phyloP scores from a whole-genome alignment of 2,113 vertebrate genomes.

The Silurus asotus region DNA sequence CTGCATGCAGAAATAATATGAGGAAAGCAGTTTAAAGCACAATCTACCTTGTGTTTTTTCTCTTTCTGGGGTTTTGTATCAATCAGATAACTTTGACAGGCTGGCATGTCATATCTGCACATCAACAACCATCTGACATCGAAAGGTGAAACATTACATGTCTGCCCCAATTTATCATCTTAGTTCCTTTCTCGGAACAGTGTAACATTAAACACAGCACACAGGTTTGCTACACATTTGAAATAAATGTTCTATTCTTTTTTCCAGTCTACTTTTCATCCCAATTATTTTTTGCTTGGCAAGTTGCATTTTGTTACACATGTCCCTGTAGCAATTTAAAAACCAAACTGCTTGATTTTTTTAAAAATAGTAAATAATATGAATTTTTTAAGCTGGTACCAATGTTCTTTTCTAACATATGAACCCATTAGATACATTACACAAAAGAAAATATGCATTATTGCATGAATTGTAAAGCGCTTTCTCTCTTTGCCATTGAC shows the following conservation, averaged over 20 bases:
- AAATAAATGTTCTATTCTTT: neutral
- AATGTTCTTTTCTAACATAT: neutral
- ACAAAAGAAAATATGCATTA: neutral
- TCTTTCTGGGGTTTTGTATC: constrained; percentile 59
- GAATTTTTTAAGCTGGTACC: neutral
- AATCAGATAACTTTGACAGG: constrained; percentile 64
- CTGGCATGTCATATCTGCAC: constrained; percentile 63
- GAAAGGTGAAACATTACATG: constrained; percentile 68
- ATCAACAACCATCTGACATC: constrained; percentile 70
- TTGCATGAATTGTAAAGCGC: constrained; percentile 25
- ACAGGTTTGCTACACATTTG: neutral
- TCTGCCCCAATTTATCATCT: constrained; percentile 65
- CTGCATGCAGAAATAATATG: constrained; percentile 49
- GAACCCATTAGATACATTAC: neutral
- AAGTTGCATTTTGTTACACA: neutral
- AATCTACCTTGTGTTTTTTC: constrained; percentile 36
- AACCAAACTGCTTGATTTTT: neutral
- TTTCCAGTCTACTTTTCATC: neutral
- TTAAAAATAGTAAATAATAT: neutral
- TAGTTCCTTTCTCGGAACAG: constrained; percentile 54
- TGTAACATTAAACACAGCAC: constrained; percentile 30
- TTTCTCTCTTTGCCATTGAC: constrained; percentile 8
- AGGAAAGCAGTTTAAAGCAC: constrained; percentile 60
- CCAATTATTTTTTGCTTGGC: neutral
- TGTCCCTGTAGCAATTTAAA: neutral